phyloP scores from a whole-genome alignment of 2,797 vertebrate genomes.

The Pterois miles region DNA sequence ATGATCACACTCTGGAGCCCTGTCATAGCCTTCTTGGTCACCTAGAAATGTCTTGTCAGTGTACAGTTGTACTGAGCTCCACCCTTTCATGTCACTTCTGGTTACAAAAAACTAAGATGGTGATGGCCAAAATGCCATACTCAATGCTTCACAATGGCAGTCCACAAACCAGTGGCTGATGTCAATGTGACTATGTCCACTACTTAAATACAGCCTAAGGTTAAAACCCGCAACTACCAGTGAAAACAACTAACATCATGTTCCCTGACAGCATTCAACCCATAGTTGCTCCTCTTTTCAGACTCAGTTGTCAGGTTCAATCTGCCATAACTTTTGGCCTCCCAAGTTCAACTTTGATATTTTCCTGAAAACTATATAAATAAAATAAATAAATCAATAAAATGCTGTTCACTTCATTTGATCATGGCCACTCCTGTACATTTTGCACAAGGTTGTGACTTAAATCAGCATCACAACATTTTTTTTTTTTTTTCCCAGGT shows the following conservation, averaged over 20 bases:
- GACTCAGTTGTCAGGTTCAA: slow-evolving; percentile 20
- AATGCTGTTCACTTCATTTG: background rate
- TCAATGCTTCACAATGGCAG: no score
- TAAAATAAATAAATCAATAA: no score
- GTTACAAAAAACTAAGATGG: no score
- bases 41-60: no score
- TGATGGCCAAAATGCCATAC: no score
- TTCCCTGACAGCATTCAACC: background rate
- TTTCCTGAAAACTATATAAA: background rate
- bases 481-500: slow-evolving; percentile 3
- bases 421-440: background rate
- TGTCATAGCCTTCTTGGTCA: no score
- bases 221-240: background rate
- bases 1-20: no score
- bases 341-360: background rate
- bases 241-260: background rate
- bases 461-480: slow-evolving; percentile 8
- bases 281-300: background rate
- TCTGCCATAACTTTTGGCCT: background rate
- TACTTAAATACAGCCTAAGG: no score
- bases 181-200: no score
- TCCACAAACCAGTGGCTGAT: no score
- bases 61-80: no score
- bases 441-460: background rate
- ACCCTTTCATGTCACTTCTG: no score